These are phyloP conservation scores for Latrodectus elegans DNA, from an alignment of 2,888 invertebrate species.

Conservation along the genomic window DNA sequence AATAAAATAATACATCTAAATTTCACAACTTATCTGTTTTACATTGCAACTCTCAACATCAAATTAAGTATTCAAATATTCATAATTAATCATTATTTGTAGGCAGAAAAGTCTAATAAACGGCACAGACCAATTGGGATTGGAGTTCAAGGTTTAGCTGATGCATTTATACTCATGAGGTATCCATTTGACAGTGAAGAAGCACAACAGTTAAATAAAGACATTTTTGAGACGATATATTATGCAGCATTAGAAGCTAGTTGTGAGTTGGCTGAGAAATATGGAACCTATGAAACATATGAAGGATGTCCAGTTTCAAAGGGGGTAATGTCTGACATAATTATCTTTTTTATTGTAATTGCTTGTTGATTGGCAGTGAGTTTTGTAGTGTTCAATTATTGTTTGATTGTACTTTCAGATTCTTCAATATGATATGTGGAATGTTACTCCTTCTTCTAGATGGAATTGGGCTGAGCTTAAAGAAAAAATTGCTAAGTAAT, in stretches of 20 bases:
- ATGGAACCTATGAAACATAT: conserved; percentile 93
- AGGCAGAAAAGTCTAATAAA: conserved; percentile 85
- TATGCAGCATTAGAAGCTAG: conserved; percentile 97
- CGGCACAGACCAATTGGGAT: conserved; percentile 84
- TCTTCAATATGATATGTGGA: conserved; percentile 98
- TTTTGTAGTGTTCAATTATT: not conserved
- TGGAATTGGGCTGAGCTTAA: conserved; percentile 93
- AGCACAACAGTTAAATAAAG: conserved; percentile 89
- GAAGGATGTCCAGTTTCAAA: conserved; percentile 93
- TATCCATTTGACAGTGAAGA: conserved; percentile 92
- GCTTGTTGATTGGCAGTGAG: too few relatives aligned
- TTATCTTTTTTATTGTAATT: not conserved
- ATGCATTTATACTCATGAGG: conserved; percentile 94
- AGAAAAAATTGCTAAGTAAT: conserved; percentile 84
- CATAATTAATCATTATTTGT: conserved; percentile 4
- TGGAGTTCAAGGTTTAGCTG: conserved; percentile 97
- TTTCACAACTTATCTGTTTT: too few relatives aligned
- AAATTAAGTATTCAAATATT: too few relatives aligned
- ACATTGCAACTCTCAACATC: too few relatives aligned
- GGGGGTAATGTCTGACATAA: conserved; percentile 79
- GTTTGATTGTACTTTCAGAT: conserved; percentile 77
- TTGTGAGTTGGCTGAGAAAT: conserved; percentile 90
- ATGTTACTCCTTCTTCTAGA: conserved; percentile 86
- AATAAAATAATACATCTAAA: too few relatives aligned
- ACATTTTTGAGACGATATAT: conserved; percentile 98